phyloP scores from a whole-genome alignment of 1,140 invertebrate species.

The Charaxes varanes region DNA sequence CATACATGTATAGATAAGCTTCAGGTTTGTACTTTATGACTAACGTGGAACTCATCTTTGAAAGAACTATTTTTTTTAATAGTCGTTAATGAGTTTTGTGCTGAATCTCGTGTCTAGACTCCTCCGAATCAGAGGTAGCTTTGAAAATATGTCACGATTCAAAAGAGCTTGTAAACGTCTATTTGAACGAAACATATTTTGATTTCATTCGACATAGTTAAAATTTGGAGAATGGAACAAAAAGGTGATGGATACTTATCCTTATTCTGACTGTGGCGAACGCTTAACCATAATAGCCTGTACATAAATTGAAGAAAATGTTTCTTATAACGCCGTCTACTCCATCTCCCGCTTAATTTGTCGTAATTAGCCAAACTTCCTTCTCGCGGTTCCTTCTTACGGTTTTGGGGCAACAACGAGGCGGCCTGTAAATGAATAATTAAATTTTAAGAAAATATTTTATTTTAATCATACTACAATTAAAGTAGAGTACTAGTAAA shows the following conservation, averaged over 20 bases:
- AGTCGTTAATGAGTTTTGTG: no score
- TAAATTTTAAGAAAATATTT: slow-evolving; percentile 1
- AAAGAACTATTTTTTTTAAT: no score
- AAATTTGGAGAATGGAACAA: no score
- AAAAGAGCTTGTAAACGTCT: no score
- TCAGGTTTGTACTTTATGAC: no score
- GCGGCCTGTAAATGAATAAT: neutral
- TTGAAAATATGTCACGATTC: no score
- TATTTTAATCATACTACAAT: neutral
- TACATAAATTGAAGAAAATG: slow-evolving; percentile 17
- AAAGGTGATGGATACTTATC: neutral
- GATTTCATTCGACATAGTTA: no score
- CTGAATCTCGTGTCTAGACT: no score
- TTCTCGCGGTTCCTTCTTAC: slow-evolving; percentile 2
- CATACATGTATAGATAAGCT: no score
- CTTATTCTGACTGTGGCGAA: neutral
- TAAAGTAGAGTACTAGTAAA: neutral
- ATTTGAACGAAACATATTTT: no score
- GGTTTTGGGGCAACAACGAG: neutral
- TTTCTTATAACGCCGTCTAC: slow-evolving; percentile 15
- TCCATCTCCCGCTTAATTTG: slow-evolving; percentile 14
- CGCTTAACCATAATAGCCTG: slow-evolving; percentile 17
- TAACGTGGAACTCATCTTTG: no score
- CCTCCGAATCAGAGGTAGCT: no score
- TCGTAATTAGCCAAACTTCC: slow-evolving; percentile 11